These are phyloP conservation scores for Microplitis mediator DNA, from an alignment of 1,140 invertebrate species.

Conservation along the genomic window DNA sequence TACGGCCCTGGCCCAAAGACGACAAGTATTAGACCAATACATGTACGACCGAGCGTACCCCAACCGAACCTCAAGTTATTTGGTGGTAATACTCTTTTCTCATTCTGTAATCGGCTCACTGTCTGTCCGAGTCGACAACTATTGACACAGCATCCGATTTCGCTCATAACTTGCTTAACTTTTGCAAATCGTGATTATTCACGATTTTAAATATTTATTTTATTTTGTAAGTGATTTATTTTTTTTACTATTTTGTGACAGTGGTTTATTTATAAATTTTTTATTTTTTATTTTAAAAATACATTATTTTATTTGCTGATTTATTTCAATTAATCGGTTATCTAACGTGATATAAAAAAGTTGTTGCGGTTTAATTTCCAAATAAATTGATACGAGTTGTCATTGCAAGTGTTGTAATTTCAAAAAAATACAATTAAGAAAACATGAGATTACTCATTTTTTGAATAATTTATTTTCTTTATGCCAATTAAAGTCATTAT, in stretches of 20 bases:
- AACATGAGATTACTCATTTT: no score
- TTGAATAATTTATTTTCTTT: no score
- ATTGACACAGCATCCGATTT: background rate
- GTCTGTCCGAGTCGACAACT: conserved; percentile 29
- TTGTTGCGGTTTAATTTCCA: no score
- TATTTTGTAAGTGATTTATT: background rate
- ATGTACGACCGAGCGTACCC: background rate
- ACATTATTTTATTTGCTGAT: no score
- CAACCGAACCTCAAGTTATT: background rate
- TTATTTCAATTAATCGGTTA: no score
- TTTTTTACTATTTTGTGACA: background rate
- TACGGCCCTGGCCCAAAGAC: conserved; percentile 36
- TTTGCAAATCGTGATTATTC: background rate
- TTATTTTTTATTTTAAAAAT: no score
- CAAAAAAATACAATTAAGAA: no score
- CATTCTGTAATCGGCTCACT: conserved; percentile 45
- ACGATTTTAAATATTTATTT: background rate
- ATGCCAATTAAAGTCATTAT: no score
- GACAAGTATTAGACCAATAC: conserved; percentile 15
- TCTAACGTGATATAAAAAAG: no score
- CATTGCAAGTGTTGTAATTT: no score
- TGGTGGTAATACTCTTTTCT: conserved; percentile 32
- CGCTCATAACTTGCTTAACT: background rate
- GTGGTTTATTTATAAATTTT: no score
- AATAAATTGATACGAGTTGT: no score